phyloP scores from a whole-genome alignment of 2,888 invertebrate species.

The Acheta domesticus region DNA sequence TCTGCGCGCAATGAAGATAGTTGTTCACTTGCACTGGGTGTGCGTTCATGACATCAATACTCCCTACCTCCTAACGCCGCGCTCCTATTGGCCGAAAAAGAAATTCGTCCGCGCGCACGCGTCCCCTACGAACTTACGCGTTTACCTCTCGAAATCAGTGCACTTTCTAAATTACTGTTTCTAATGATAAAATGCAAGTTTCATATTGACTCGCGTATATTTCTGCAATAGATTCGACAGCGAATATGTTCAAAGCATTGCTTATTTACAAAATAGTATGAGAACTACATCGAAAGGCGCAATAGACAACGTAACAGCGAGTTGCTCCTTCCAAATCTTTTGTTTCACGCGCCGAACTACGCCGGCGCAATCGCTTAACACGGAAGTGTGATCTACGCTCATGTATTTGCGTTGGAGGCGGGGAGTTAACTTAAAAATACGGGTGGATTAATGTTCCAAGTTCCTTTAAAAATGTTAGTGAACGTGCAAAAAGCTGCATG shows the following conservation, averaged over 20 bases:
- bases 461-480: too few relatives aligned
- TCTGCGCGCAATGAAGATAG: constrained; percentile 33
- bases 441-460: too few relatives aligned
- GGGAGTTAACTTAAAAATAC: too few relatives aligned
- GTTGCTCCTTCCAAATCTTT: constrained; percentile 27
- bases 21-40: constrained; percentile 33
- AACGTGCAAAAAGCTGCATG: too few relatives aligned
- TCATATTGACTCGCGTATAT: too few relatives aligned
- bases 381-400: neutral
- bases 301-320: constrained; percentile 23
- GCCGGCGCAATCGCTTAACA: constrained; percentile 21
- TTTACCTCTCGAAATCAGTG: neutral
- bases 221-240: too few relatives aligned
- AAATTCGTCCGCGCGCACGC: constrained; percentile 23
- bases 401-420: too few relatives aligned
- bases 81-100: constrained; percentile 32
- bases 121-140: neutral
- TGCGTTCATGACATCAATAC: constrained; percentile 36
- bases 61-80: constrained; percentile 31
- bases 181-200: too few relatives aligned
- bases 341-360: constrained; percentile 24
- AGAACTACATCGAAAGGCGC: neutral
- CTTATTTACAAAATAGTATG: neutral
- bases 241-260: too few relatives aligned
- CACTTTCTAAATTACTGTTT: too few relatives aligned